Percentiles rank a stretch among this genome's conserved stretches.
Evolutionary conservation across 2,797 vertebrate genomes (phyloP).

Genomic region (Lemur catta): DNA sequence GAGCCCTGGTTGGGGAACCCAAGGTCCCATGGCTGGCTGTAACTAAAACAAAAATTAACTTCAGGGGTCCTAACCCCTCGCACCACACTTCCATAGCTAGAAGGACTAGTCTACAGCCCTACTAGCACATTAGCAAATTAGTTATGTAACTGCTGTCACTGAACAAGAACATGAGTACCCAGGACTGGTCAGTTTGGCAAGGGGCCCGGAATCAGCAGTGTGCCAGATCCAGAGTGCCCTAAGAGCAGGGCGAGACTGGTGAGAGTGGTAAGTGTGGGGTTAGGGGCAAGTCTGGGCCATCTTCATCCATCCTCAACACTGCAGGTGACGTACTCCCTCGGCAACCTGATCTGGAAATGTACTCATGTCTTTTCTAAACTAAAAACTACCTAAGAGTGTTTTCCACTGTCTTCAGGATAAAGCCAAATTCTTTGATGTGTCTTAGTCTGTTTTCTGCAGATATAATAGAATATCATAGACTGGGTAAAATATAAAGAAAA

Average conservation of each 20-base stretch:
- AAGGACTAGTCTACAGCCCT: background rate
- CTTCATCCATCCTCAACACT: background rate
- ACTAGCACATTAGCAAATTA: background rate
- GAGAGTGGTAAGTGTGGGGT: no score
- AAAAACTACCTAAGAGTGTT: background rate
- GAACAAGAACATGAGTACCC: background rate
- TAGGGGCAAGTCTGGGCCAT: background rate
- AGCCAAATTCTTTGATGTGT: background rate
- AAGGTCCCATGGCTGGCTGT: background rate
- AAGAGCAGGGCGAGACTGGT: background rate
- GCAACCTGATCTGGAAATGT: background rate
- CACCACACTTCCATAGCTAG: background rate
- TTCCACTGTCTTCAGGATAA: background rate
- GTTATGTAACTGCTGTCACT: background rate
- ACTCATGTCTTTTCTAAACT: background rate
- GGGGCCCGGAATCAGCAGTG: background rate
- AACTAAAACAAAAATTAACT: background rate
- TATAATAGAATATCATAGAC: no score
- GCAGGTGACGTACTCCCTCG: background rate
- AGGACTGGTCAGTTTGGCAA: background rate
- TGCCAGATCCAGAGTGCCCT: background rate
- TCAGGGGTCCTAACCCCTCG: background rate
- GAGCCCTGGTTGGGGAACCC: background rate
- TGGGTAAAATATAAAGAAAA: no score
- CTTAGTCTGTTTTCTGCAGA: no score